Evolutionary conservation across 1,140 invertebrate species (phyloP), one percentile per base, ranked within the genome.

Genomic region (Brachystomella parvula): DNA sequence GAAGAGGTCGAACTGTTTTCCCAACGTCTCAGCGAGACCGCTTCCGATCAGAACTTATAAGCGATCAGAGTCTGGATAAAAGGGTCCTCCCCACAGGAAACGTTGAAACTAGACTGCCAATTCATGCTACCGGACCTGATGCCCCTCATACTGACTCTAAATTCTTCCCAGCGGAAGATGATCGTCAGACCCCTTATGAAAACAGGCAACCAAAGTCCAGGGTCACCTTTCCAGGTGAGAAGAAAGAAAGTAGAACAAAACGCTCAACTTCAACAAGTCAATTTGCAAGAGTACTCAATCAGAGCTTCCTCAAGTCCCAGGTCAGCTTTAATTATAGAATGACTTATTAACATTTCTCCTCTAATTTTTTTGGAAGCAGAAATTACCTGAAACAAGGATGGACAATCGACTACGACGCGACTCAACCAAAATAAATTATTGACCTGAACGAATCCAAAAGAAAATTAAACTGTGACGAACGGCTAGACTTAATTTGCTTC

Each of bases 201-300:
- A 19, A 47, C 29, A 17, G 6, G 31, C 26, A 66, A 66, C 32
- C 58, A 29, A 61, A 29, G 26, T 24, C 65, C 44, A 33, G 60
- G 33, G 65, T 70, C 6, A 60, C 31, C 6, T 70, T 70, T 61
- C 60, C 68, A n/a, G 65, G 59, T 56, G 44, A 62, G 47, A 57
- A 39, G 26, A 66, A 62, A 15, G 44, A 29, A 24, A 66, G 62
- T 21, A 26, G 26, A 39, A 63, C 49, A 61, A 30, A 62, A 26
- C 39, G 47, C 24, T 47, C 44, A 47, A 28, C 39, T 12, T 63
- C 28, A 44, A 30, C 15, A 17, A 6, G n/a, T 12, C 9, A 44
- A 44, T 44, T 44, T 44, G 39, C 39, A 6, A 12, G 49, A 15
- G 49, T 53, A 6, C 49, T 53, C 49, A 53, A 26, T 24, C 49